A percentile compares a stretch with the other conserved stretches of the same genome.
Conservation (phyloP, 2,113 vertebrate species). For the Semicossyphus pulcher region DNA sequence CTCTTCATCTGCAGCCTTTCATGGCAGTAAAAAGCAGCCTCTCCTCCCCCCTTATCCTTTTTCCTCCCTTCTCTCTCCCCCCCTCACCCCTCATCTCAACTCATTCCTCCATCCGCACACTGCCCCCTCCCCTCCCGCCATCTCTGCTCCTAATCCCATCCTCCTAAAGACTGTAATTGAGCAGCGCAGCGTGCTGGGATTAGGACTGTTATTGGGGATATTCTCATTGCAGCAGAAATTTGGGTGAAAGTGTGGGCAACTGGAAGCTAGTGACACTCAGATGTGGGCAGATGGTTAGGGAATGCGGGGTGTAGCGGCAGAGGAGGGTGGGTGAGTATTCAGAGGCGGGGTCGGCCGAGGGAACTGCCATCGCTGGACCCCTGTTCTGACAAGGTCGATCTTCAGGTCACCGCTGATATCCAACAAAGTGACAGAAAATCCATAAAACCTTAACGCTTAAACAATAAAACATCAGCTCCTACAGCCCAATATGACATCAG, state of each 20-base stretch:
- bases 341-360: constrained; percentile 27
- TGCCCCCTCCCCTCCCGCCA: constrained; percentile 32
- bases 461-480: constrained; percentile 79
- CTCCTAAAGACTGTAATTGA: constrained; percentile 85
- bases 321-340: constrained; percentile 8
- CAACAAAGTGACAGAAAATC: constrained; percentile 79
- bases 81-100: constrained; percentile 65
- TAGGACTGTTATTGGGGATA: constrained; percentile 81
- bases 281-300: constrained; percentile 43
- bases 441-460: constrained; percentile 74
- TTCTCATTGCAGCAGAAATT: constrained; percentile 74
- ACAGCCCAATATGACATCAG: constrained; percentile 63
- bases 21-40: constrained; percentile 73
- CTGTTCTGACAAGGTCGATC: constrained; percentile 76
- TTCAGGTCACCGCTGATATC: constrained; percentile 73
- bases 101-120: constrained; percentile 60
- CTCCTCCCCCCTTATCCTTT: constrained; percentile 66
- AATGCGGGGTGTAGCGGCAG: constrained; percentile 3
- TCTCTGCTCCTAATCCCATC: constrained; percentile 79
- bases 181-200: constrained; percentile 80
- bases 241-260: constrained; percentile 64
- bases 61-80: constrained; percentile 8
- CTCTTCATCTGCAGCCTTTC: constrained; percentile 80
- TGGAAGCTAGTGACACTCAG: constrained; percentile 43
- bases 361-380: constrained; percentile 51